Base-by-base conservation (phyloP, 2,797 vertebrate species). In the Gymnopithys bicolor region DNA sequence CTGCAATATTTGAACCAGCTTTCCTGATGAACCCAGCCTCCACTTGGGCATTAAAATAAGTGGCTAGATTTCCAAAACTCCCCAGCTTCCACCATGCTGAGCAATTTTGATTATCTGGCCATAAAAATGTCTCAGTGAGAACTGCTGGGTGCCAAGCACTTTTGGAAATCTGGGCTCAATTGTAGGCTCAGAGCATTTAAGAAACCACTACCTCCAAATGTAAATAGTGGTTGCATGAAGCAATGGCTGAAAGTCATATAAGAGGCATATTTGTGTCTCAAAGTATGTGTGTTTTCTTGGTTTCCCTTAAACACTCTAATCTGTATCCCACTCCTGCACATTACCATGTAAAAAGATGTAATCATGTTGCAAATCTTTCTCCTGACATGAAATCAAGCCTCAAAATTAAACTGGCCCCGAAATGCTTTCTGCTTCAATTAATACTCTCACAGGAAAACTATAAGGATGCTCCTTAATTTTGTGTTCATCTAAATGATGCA, bases 101-200 rank as follows among this genome's bases (percentile, higher is more conserved):
- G 93, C 93, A 95, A 95, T 94, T 97, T 96, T 96, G 94, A 97
- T 96, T 97, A 95, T 95, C 84, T 97, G 89, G 87, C 94, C 92
- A 95, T 97, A 97, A 96, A 97, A 97, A 95, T 59, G 95, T 97
- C 95, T 95, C 93, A 63, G 84, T 69, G 79, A 95, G 89, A 96
- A 94, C 87, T 91, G 95, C 94, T 97, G 95, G 95, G 95, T 96
- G 89, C 95, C 93, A 91, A 97, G 96, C 95, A 97, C 95, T 91
- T 96, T 92, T 95, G 79, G 84, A 95, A 96, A 96, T 95, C 95
- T 96, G 95, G 96, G 96, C 94, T 95, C 96, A 96, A 96, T 95
- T 97, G 89, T 95, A 94, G 82, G 68, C 87, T 95, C 92, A 33
- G 53, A 95, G 90, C 69, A 67, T 91, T 95, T 95, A 87, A 89